Conservation (phyloP, 2,797 vertebrate genomes). For the Micropoecilia bifurca region DNA sequence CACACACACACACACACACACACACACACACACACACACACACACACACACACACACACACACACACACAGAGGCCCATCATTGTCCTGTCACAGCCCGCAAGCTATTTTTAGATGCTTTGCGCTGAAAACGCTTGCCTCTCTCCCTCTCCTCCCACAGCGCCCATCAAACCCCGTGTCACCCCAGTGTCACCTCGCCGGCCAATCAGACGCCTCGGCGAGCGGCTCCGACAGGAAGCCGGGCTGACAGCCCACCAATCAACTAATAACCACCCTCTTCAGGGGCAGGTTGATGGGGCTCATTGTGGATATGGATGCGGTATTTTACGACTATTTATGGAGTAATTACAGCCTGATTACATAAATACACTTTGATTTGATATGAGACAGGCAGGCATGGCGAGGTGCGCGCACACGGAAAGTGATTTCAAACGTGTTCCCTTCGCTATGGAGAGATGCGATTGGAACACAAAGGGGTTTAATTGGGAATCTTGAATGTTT, state of each 20-base stretch:
- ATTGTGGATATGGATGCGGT: constrained; percentile 55
- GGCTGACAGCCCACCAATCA: constrained; percentile 73
- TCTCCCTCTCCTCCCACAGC: constrained; percentile 58
- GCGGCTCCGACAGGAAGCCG: constrained; percentile 60
- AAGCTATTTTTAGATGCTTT: constrained; percentile 74
- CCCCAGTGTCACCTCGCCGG: constrained; percentile 63
- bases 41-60: constrained; percentile 53
- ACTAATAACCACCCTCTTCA: constrained; percentile 70
- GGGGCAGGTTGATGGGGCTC: constrained; percentile 47
- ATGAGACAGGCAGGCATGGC: constrained; percentile 30
- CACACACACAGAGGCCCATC: constrained; percentile 47
- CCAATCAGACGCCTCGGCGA: constrained; percentile 60
- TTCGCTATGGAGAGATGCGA: constrained; percentile 1
- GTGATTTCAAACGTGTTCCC: background rate
- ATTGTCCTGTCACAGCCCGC: constrained; percentile 74
- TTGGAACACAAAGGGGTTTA: constrained; percentile 4
- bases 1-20: constrained; percentile 49
- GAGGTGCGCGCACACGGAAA: constrained; percentile 13
- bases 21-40: constrained; percentile 39
- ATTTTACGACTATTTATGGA: constrained; percentile 67
- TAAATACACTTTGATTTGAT: constrained; percentile 52
- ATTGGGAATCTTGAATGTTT: constrained; percentile 17
- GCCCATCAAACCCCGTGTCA: constrained; percentile 62
- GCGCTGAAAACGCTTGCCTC: constrained; percentile 52
- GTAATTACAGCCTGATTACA: constrained; percentile 63